These are phyloP conservation scores for Drosophila repletoides DNA, from an alignment of 1,140 invertebrate genomes.

Conservation along the genomic window DNA sequence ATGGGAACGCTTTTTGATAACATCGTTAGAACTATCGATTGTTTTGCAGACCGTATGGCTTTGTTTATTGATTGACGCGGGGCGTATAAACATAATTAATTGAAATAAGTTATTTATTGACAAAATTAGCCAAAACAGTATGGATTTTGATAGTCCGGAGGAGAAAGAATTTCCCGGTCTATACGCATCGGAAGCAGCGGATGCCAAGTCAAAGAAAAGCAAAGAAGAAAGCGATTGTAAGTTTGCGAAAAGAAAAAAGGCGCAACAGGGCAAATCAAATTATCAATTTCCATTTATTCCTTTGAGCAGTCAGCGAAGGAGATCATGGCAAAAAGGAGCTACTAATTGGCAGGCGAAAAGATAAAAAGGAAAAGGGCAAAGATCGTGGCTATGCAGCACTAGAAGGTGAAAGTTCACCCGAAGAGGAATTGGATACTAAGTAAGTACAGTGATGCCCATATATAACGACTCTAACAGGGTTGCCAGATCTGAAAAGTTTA, in stretches of 20 bases:
- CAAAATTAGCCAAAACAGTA: conserved; percentile 68
- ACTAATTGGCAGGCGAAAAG: conserved; percentile 87
- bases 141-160: conserved; percentile 96
- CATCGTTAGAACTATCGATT: conserved; percentile 14
- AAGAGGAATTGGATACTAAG: conserved; percentile 94
- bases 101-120: conserved; percentile 53
- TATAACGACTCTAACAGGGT: no score
- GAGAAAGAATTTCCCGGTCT: conserved; percentile 95
- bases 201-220: conserved; percentile 84
- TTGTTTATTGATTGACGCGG: conserved; percentile 46
- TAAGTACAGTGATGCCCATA: conserved; percentile 82
- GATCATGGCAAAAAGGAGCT: conserved; percentile 90
- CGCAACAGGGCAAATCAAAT: conserved; percentile 25
- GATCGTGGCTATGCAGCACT: conserved; percentile 94
- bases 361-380: conserved; percentile 92
- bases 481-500: no score
- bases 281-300: conserved; percentile 38
- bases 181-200: conserved; percentile 89
- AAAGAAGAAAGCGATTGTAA: conserved; percentile 93
- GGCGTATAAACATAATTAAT: conserved; percentile 32
- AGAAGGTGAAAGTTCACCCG: conserved; percentile 95
- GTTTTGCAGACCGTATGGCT: not conserved
- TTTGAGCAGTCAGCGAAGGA: conserved; percentile 87
- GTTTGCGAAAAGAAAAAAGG: conserved; percentile 68
- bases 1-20: not conserved